Percentiles rank a stretch among this genome's conserved stretches.
phyloP scores from a whole-genome alignment of 2,888 invertebrate genomes.

The Chouioia cunea region DNA sequence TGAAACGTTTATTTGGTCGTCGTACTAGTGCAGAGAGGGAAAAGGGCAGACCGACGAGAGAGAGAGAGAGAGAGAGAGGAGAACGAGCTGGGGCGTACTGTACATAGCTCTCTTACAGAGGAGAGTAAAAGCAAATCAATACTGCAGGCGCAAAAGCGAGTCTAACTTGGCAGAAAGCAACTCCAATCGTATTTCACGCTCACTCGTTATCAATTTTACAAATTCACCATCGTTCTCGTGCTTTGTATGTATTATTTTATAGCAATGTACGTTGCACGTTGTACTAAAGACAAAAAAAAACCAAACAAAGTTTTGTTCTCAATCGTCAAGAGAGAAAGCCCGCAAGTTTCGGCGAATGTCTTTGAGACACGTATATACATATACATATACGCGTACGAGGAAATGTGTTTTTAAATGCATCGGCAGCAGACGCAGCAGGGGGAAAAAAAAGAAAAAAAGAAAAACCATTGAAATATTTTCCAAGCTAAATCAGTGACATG shows the following conservation, averaged over 20 bases:
- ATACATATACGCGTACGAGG: too few species aligned
- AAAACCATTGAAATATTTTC: not conserved
- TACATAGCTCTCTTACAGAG: conserved; percentile 17
- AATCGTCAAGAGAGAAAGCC: too few species aligned
- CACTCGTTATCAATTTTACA: too few species aligned
- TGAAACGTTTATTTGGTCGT: not conserved
- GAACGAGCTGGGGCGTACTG: too few species aligned
- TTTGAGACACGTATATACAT: too few species aligned
- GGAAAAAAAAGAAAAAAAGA: not conserved
- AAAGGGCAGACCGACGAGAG: not conserved
- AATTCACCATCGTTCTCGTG: not conserved
- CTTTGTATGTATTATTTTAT: not conserved
- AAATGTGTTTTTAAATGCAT: not conserved
- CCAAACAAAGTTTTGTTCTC: not conserved
- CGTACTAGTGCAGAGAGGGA: not conserved
- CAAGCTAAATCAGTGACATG: too few species aligned
- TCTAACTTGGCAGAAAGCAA: conserved; percentile 27
- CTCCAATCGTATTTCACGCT: conserved; percentile 25
- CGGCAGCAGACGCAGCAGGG: not conserved
- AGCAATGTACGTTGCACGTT: too few species aligned
- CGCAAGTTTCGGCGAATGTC: not conserved
- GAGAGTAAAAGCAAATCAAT: conserved; percentile 40
- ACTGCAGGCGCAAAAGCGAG: conserved; percentile 20
- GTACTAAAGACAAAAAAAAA: too few species aligned
- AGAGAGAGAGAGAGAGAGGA: not conserved